Evolutionary conservation across 2,113 vertebrate species (phyloP).

Genomic region (Malurus cyaneus): DNA sequence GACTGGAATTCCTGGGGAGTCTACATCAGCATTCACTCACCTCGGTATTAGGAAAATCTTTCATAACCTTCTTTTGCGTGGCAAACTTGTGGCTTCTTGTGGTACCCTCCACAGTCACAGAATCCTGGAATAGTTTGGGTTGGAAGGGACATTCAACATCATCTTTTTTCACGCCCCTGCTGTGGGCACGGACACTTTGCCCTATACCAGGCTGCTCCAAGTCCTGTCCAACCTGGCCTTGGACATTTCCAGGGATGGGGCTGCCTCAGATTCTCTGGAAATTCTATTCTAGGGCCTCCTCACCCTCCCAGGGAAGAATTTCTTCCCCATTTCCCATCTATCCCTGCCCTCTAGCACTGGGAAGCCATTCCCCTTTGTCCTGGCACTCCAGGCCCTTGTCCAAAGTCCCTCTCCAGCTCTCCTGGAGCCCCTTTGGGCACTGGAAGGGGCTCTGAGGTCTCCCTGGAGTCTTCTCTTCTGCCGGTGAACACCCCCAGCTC

Average conservation of each 20-base stretch:
- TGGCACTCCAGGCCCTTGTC: not conserved
- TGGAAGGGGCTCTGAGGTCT: not conserved
- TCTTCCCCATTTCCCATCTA: not conserved
- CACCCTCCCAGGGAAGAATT: accelerated
- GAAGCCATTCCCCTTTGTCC: not conserved
- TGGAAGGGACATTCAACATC: not conserved
- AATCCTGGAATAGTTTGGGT: not conserved
- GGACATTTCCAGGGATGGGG: not conserved
- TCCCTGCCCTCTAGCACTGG: accelerated
- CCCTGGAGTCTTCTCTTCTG: accelerated
- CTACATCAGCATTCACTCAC: accelerated
- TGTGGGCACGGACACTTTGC: not conserved
- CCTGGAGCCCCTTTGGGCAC: not conserved
- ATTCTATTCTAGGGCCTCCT: not conserved
- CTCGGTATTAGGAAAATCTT: not conserved
- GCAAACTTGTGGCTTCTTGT: not conserved
- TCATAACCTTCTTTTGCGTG: not conserved
- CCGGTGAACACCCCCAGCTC: not conserved
- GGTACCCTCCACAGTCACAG: not conserved
- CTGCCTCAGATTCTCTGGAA: not conserved
- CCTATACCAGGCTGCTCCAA: not conserved
- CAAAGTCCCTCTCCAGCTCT: not conserved
- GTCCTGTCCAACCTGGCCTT: accelerated
- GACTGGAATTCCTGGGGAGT: not conserved
- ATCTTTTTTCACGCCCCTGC: not conserved